Conservation (phyloP, 2,888 invertebrate genomes). For the Oasisia sp. region DNA sequence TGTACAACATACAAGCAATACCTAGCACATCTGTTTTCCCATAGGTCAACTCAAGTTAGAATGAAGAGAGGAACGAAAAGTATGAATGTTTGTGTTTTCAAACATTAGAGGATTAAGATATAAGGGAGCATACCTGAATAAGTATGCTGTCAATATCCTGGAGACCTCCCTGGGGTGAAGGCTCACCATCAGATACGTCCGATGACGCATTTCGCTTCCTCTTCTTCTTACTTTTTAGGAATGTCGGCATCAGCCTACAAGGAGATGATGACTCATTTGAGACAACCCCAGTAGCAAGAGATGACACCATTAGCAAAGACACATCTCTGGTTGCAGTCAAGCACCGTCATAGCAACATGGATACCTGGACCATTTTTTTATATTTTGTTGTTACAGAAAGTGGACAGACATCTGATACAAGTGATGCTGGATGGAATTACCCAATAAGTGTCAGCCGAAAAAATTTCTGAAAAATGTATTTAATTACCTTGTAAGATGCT, state of each 20-base stretch:
- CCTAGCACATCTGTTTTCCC: too few species aligned
- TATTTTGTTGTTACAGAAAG: too few species aligned
- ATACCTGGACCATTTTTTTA: neutral
- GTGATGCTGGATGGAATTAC: too few species aligned
- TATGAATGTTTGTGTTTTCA: neutral
- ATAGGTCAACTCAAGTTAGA: too few species aligned
- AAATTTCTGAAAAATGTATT: too few species aligned
- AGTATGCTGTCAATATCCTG: neutral
- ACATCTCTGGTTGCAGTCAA: neutral
- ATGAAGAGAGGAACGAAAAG: neutral
- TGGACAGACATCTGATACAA: too few species aligned
- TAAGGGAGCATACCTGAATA: neutral
- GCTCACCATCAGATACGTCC: slow-evolving; percentile 55
- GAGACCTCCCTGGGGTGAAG: slow-evolving; percentile 22
- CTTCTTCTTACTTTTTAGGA: slow-evolving; percentile 58
- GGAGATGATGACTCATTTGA: neutral
- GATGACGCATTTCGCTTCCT: slow-evolving; percentile 44
- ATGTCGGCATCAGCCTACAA: slow-evolving; percentile 59
- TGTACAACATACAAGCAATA: too few species aligned
- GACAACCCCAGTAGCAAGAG: too few species aligned
- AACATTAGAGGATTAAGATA: neutral
- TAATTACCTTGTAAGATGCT: too few species aligned
- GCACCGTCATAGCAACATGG: neutral
- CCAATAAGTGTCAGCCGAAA: too few species aligned
- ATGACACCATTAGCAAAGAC: slow-evolving; percentile 23